These are phyloP conservation scores for Homarus americanus DNA, from an alignment of 1,140 invertebrate species.

Conservation along the genomic window DNA sequence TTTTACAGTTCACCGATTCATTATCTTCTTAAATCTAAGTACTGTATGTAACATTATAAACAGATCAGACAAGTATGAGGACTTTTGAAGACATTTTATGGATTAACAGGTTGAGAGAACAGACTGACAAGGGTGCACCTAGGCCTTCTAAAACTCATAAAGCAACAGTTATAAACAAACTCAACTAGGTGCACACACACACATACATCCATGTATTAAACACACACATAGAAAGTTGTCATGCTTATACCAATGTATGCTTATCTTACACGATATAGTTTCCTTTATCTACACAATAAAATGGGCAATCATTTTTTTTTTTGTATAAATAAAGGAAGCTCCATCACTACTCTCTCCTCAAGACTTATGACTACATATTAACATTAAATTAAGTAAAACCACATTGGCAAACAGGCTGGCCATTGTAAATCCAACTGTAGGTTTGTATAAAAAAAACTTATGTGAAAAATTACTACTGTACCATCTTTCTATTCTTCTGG, in stretches of 20 bases:
- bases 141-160: constrained; percentile 34
- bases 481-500: background rate
- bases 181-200: constrained; percentile 17
- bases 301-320: background rate
- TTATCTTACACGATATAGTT: background rate
- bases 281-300: constrained; percentile 16
- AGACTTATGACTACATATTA: background rate
- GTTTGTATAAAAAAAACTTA: background rate
- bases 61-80: background rate
- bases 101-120: background rate
- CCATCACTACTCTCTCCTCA: constrained; percentile 9
- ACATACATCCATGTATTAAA: constrained; percentile 1
- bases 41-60: background rate
- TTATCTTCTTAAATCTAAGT: background rate
- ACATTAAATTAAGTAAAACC: background rate
- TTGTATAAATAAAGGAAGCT: background rate
- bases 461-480: background rate
- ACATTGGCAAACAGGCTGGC: background rate
- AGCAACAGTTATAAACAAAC: constrained; percentile 16
- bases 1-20: background rate
- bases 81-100: background rate
- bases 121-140: constrained; percentile 21
- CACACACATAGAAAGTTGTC: constrained; percentile 6
- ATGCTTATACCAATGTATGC: background rate
- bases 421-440: background rate